Evolutionary conservation across 2,888 invertebrate genomes (phyloP), one percentile per base, ranked within the genome.

Genomic region (Trichopoda pennipes): DNA sequence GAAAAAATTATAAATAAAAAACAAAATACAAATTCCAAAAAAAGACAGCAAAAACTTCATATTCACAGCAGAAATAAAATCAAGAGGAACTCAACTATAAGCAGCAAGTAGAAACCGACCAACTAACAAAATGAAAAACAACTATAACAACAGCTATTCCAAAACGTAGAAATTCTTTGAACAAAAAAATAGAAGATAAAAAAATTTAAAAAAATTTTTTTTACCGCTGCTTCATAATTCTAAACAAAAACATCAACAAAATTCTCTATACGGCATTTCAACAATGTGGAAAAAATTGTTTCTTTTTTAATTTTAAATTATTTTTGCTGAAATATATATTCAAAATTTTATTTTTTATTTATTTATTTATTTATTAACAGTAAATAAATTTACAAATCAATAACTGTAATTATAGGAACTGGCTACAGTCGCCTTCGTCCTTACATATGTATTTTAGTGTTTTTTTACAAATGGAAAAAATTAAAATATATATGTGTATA

Each of bases 221-320:
- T 60, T 79, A 53, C 35, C 44, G 53, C 63, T 73, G 61, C 60
- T 68, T 73, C 66, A 68, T 74, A 80, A 63, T 73, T 73, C 21
- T 3, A 73, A 74, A 58, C 49, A 23, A 56, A 66, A 63, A 68
- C 74, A 80, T 74, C 68, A 56, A 79, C 68, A 80, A 73, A 80
- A 68, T 55, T 61, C 47, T 80, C n/a, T 74, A 21, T 55, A 74
- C 35, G 55, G 53, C 42, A 68, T 79, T 79, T 73, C 44, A 61
- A 68, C 68, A 79, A 79, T 73, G 55, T 79, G 19, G 42, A 21
- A n/a, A 2, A 14, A 21, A 60, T 23, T 74, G 35, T 56, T 49
- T 44, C 19, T 28, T 49, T n/a, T 58, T 53, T 69, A 44, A 47
- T 12, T 42, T 44, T 44, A 42, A n/a, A 44, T n/a, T 44, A 2